Percentiles rank a stretch among this genome's conserved stretches.
Evolutionary conservation across 2,797 vertebrate species (phyloP).

Genomic region (Myoxocephalus aenaeus): DNA sequence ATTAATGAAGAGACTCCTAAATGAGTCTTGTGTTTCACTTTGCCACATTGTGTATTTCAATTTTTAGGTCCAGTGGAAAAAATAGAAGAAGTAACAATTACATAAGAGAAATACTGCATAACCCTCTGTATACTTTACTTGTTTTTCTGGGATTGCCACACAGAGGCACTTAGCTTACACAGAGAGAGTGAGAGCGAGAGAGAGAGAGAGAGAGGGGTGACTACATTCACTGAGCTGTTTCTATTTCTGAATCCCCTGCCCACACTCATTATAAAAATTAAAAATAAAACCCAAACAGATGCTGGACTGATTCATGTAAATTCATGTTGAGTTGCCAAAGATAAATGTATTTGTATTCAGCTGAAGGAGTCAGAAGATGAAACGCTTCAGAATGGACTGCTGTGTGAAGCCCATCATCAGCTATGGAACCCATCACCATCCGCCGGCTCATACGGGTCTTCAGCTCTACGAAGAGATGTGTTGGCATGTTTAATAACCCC

Average conservation of each 20-base stretch:
- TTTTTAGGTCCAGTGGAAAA: background rate
- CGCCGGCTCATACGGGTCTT: background rate
- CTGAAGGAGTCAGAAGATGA: conserved; percentile 43
- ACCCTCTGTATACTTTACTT: conserved; percentile 29
- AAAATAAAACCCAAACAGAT: conserved; percentile 62
- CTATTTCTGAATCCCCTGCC: conserved; percentile 72
- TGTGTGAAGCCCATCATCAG: conserved; percentile 1
- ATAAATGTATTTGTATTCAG: conserved; percentile 44
- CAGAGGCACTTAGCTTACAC: conserved; percentile 34
- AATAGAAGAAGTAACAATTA: conserved; percentile 32
- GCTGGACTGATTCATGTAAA: conserved; percentile 70
- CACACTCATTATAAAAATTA: conserved; percentile 71
- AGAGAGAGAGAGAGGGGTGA: conserved; percentile 25
- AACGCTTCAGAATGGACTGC: conserved; percentile 18
- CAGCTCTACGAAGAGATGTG: background rate
- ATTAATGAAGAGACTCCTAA: background rate
- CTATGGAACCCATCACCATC: background rate
- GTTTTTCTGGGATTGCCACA: conserved; percentile 55
- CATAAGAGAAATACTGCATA: conserved; percentile 47
- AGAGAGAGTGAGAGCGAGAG: conserved; percentile 20
- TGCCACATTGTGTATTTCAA: background rate
- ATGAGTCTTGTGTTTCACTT: background rate
- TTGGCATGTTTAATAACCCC: background rate
- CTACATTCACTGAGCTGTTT: conserved; percentile 57
- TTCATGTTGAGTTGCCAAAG: conserved; percentile 57